Conservation (phyloP, 1,140 invertebrate genomes). For the Euwallacea fornicatus region DNA sequence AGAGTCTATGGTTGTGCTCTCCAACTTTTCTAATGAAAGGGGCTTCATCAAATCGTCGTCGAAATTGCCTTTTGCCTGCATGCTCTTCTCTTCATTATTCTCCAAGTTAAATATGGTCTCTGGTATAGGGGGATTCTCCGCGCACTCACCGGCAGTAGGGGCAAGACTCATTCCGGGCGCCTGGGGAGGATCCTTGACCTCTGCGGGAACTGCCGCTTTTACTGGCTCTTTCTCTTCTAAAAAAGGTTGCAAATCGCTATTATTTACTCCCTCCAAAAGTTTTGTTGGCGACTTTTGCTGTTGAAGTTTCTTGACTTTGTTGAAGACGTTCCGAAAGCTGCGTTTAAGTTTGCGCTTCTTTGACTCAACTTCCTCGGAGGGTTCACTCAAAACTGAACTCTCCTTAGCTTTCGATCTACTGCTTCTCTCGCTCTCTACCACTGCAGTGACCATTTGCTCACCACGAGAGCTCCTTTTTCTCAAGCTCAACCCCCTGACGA, state of each 20-base stretch:
- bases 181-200: constrained; percentile 35
- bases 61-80: constrained; percentile 42
- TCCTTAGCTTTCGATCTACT: constrained; percentile 9
- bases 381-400: not conserved
- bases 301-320: constrained; percentile 42
- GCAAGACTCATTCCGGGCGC: constrained; percentile 22
- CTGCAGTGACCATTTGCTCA: not conserved
- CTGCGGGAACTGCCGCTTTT: constrained; percentile 32
- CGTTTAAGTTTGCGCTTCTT: constrained; percentile 40
- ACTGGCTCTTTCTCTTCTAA: constrained; percentile 40
- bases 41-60: not conserved
- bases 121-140: constrained; percentile 37
- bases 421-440: constrained; percentile 23
- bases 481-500: constrained; percentile 35
- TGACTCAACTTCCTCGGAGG: not conserved
- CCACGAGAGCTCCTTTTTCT: constrained; percentile 18
- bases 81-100: constrained; percentile 39
- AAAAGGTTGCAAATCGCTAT: constrained; percentile 41
- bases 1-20: constrained; percentile 37
- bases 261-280: not conserved
- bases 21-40: not conserved
- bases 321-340: constrained; percentile 39
- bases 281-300: constrained; percentile 25
- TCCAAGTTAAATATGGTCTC: constrained; percentile 43
- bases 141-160: constrained; percentile 37